Conservation (phyloP, 2,113 vertebrate species). For the Candoia aspera region DNA sequence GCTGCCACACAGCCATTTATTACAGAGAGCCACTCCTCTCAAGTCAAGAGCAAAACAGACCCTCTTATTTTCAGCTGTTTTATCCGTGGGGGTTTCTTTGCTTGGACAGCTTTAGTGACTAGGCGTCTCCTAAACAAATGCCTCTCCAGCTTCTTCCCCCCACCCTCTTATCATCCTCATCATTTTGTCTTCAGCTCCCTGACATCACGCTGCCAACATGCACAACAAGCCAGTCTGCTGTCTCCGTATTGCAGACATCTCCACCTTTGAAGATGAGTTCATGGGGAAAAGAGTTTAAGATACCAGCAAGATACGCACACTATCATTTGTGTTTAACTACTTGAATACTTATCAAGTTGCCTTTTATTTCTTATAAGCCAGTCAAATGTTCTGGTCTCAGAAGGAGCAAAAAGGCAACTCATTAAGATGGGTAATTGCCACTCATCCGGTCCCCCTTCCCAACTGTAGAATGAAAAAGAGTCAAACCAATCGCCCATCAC, state of each 20-base stretch:
- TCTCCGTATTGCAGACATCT: neutral
- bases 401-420: neutral
- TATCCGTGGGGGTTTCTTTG: conserved; percentile 65
- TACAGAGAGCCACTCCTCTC: conserved; percentile 60
- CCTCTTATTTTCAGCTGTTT: conserved; percentile 63
- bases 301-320: neutral
- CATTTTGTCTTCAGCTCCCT: conserved; percentile 52
- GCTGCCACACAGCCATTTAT: conserved; percentile 75
- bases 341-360: neutral
- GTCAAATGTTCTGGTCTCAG: neutral
- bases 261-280: neutral
- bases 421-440: neutral
- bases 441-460: neutral
- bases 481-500: neutral
- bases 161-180: conserved; percentile 32
- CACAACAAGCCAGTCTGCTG: conserved; percentile 5
- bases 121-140: conserved; percentile 63
- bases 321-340: neutral
- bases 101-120: conserved; percentile 53
- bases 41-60: conserved; percentile 64
- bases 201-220: neutral
- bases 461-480: neutral
- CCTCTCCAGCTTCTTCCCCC: conserved; percentile 33
- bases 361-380: neutral
- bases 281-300: conserved; percentile 2